A percentile compares a stretch with the other conserved stretches of the same genome.
These are phyloP conservation scores for Carposina sasakii DNA, from an alignment of 1,140 invertebrate genomes.

Conservation along the genomic window DNA sequence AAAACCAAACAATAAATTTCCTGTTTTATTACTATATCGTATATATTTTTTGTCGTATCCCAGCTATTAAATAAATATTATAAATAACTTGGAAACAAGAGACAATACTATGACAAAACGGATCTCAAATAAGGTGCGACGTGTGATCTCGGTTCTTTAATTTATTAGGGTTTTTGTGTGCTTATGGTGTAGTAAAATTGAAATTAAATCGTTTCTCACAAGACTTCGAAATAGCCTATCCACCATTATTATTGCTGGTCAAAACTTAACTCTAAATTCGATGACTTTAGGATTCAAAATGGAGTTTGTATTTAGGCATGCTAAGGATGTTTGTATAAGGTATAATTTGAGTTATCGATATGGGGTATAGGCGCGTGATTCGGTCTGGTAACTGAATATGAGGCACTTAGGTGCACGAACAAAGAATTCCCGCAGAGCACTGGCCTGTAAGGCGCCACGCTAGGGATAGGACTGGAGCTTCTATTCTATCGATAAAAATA, in stretches of 20 bases:
- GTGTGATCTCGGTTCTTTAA: slow-evolving; percentile 54
- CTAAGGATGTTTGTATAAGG: slow-evolving; percentile 30
- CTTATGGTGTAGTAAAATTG: slow-evolving; percentile 60
- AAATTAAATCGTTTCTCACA: slow-evolving; percentile 49
- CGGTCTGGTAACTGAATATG: slow-evolving; percentile 65
- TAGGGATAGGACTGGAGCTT: slow-evolving; percentile 28
- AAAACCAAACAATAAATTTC: slow-evolving; percentile 36
- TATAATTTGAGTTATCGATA: slow-evolving; percentile 43
- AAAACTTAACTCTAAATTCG: slow-evolving; percentile 17
- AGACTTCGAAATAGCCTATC: slow-evolving; percentile 12
- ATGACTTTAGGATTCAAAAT: slow-evolving; percentile 19
- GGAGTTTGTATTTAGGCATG: neutral
- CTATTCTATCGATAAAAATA: too few species aligned
- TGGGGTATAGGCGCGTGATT: slow-evolving; percentile 56
- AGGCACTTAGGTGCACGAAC: slow-evolving; percentile 60
- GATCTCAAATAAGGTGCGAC: slow-evolving; percentile 61
- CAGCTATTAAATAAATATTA: slow-evolving; percentile 35
- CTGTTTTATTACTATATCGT: slow-evolving; percentile 39
- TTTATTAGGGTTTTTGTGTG: slow-evolving; percentile 58
- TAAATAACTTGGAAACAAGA: slow-evolving; percentile 34
- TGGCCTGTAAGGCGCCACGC: slow-evolving; percentile 50
- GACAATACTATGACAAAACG: slow-evolving; percentile 48
- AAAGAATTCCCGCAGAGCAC: slow-evolving; percentile 56
- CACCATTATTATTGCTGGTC: neutral
- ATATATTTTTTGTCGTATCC: slow-evolving; percentile 19